These are phyloP conservation scores for Amazona guildingii DNA, from an alignment of 2,113 vertebrate genomes.

Conservation along the genomic window DNA sequence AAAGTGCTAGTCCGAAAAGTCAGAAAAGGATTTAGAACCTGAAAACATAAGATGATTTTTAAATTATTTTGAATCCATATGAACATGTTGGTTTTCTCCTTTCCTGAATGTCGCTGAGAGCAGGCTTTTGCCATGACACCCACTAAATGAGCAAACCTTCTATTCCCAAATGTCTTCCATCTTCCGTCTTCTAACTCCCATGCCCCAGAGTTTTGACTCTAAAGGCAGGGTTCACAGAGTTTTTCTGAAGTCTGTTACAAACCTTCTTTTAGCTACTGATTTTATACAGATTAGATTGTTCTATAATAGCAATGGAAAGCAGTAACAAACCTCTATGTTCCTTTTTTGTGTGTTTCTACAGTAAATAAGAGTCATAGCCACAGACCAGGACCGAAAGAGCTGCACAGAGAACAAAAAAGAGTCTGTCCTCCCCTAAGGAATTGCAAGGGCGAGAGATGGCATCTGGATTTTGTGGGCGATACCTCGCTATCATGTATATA, in stretches of 20 bases:
- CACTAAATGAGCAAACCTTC: background rate
- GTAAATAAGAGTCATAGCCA: background rate
- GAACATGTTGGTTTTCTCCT: background rate
- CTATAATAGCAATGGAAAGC: background rate
- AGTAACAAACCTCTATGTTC: background rate
- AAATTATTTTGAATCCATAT: background rate
- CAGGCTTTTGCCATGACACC: background rate
- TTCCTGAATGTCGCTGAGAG: background rate
- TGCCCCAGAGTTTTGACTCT: background rate
- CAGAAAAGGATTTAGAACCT: background rate
- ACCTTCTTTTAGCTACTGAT: background rate
- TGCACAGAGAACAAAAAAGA: background rate
- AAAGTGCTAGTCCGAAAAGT: background rate
- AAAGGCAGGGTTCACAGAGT: background rate
- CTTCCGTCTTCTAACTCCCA: background rate
- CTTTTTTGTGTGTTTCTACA: background rate
- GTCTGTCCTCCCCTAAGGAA: background rate
- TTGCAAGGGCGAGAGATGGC: rapidly evolving
- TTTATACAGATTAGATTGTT: background rate
- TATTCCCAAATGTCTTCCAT: background rate
- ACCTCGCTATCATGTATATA: background rate
- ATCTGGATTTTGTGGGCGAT: background rate
- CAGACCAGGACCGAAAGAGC: background rate
- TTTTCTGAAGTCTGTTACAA: background rate
- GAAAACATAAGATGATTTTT: background rate